Evolutionary conservation across 2,888 invertebrate genomes (phyloP).

Genomic region (Xylocampa areola): DNA sequence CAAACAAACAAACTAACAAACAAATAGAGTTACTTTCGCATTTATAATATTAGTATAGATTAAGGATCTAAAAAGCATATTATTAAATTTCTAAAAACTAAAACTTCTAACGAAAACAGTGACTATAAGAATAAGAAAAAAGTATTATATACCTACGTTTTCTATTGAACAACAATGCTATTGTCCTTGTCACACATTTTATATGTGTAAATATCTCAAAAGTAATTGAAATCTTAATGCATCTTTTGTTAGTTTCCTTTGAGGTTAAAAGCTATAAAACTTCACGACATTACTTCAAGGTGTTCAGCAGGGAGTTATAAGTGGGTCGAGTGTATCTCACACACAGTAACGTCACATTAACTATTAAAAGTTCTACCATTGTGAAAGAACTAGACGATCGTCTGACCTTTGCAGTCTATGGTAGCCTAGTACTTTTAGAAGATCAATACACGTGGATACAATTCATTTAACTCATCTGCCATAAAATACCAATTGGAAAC

Average conservation of each 20-base stretch:
- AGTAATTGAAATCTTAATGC: constrained; percentile 46
- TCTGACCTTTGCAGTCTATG: constrained; percentile 42
- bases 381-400: constrained; percentile 32
- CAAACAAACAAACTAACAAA: too few relatives aligned
- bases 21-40: too few relatives aligned
- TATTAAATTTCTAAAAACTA: too few relatives aligned
- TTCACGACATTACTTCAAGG: constrained; percentile 40
- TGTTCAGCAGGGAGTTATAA: constrained; percentile 15
- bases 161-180: constrained; percentile 11
- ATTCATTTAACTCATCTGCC: neutral
- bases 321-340: constrained; percentile 40
- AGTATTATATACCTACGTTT: neutral
- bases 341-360: constrained; percentile 42
- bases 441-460: constrained; percentile 21
- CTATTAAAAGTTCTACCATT: constrained; percentile 21
- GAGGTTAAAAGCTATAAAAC: constrained; percentile 36
- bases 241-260: constrained; percentile 49
- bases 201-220: constrained; percentile 37
- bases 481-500: neutral
- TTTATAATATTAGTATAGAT: too few relatives aligned
- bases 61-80: too few relatives aligned
- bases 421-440: constrained; percentile 35
- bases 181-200: constrained; percentile 43
- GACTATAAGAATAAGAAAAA: too few relatives aligned
- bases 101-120: neutral